Evolutionary conservation across 2,797 vertebrate genomes (phyloP).

Genomic region (Petrocephalus sullivani): DNA sequence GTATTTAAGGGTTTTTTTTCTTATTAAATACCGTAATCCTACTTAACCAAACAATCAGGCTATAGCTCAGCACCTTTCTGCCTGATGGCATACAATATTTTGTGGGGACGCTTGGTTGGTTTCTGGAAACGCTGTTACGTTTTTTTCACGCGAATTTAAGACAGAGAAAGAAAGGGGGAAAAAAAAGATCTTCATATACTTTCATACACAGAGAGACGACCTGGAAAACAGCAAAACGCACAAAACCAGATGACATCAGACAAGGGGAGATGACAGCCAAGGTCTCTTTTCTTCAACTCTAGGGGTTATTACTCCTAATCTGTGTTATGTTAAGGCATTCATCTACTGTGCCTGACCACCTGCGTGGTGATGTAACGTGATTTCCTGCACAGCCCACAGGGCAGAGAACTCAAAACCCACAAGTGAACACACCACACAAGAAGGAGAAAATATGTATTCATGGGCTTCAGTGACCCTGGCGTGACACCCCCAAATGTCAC

Average conservation of each 20-base stretch:
- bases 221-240: background rate
- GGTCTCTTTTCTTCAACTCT: background rate
- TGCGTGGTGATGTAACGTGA: background rate
- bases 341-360: background rate
- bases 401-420: background rate
- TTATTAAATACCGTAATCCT: background rate
- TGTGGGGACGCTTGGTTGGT: background rate
- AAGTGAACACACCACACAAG: background rate
- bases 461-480: background rate
- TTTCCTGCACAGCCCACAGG: background rate
- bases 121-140: background rate
- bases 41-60: background rate
- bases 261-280: background rate
- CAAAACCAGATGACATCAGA: background rate
- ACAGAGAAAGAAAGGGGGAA: background rate
- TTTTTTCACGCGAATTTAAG: background rate
- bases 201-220: background rate
- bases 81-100: background rate
- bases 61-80: background rate
- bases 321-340: background rate
- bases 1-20: background rate
- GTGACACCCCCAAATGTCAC: background rate
- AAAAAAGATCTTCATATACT: background rate
- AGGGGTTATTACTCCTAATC: background rate
- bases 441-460: constrained; percentile 34